Percentiles rank a stretch among this genome's conserved stretches.
Conservation (phyloP, 2,888 invertebrate genomes). For the Chirona hameri region DNA sequence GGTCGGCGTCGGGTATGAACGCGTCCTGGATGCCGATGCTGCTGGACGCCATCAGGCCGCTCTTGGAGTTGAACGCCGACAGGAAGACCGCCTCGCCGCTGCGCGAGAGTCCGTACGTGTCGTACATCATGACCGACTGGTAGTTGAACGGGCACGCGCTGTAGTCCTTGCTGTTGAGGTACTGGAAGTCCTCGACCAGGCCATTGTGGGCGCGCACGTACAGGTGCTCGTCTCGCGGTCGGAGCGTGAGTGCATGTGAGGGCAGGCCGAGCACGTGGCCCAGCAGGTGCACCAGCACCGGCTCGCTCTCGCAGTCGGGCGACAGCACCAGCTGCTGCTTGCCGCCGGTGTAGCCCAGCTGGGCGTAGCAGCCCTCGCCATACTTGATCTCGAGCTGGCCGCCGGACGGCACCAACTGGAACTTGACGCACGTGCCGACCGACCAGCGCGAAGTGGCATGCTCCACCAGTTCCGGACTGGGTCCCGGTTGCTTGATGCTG, state of each 20-base stretch:
- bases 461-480: background rate
- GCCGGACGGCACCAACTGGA: background rate
- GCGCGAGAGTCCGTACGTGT: slow-evolving; percentile 23
- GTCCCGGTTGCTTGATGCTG: background rate
- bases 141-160: slow-evolving; percentile 9
- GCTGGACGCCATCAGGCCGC: background rate
- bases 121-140: slow-evolving; percentile 27
- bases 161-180: slow-evolving; percentile 3
- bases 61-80: background rate
- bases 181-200: slow-evolving; percentile 1
- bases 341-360: slow-evolving; percentile 27
- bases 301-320: slow-evolving; percentile 23
- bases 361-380: slow-evolving; percentile 24
- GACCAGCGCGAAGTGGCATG: slow-evolving; percentile 29
- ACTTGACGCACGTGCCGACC: slow-evolving; percentile 33
- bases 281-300: slow-evolving; percentile 26
- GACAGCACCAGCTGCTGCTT: background rate
- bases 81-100: slow-evolving; percentile 24
- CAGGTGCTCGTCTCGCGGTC: slow-evolving; percentile 29
- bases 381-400: slow-evolving; percentile 29
- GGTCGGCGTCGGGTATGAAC: background rate
- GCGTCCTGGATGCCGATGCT: slow-evolving; percentile 10
- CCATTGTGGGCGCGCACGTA: slow-evolving; percentile 31
- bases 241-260: slow-evolving; percentile 23
- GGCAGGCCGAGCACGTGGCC: slow-evolving; percentile 33